phyloP scores from a whole-genome alignment of 2,888 invertebrate species.

The Therioaphis trifolii region DNA sequence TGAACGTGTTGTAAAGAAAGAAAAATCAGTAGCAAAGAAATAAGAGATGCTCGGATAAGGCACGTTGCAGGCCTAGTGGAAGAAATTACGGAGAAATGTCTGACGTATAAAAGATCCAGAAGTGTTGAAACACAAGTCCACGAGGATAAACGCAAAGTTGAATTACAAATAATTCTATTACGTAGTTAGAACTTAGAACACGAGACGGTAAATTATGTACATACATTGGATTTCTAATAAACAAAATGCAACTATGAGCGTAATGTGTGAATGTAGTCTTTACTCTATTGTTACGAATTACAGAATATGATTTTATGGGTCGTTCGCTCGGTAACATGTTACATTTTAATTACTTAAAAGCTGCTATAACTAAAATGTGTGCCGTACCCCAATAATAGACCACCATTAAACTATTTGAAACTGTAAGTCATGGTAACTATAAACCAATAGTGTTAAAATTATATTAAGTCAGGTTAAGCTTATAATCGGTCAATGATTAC shows the following conservation, averaged over 20 bases:
- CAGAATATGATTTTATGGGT: neutral
- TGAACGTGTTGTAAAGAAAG: neutral
- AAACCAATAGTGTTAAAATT: no score
- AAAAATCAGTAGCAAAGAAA: neutral
- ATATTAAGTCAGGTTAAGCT: no score
- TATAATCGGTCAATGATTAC: no score
- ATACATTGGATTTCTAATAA: slow-evolving; percentile 10
- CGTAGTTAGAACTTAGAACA: neutral
- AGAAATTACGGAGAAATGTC: neutral
- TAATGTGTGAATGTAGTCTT: neutral
- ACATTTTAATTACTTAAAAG: no score
- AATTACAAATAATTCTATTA: neutral
- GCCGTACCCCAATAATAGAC: no score
- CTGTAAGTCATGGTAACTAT: no score
- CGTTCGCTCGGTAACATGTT: no score
- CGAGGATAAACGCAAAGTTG: neutral
- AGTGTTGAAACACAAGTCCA: neutral
- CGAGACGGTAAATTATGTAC: neutral
- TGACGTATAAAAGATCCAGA: neutral
- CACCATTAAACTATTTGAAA: no score
- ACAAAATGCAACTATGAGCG: slow-evolving; percentile 10
- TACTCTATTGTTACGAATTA: neutral
- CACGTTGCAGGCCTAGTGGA: neutral
- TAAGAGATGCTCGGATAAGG: neutral
- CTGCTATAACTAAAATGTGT: no score